Evolutionary conservation across 2,888 invertebrate genomes (phyloP), one percentile per base, ranked within the genome.

Genomic region (Scaptodrosophila latifasciaeformis): DNA sequence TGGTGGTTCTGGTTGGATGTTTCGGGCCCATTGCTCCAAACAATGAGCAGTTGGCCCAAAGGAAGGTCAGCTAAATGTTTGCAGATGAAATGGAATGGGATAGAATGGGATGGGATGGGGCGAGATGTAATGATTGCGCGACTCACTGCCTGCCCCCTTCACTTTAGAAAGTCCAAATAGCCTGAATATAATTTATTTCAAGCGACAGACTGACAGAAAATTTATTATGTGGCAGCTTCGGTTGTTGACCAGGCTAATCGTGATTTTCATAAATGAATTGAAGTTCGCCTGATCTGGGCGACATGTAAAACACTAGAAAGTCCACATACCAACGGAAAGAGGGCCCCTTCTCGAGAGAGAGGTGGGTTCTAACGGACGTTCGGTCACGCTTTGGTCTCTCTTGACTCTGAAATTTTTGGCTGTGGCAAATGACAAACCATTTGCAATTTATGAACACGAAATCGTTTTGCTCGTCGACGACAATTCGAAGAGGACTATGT

Each of bases 251-350:
- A 60, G 65, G 45, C 56, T 81, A 82, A 77, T 75, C 83, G 83
- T 83, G 83, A 81, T 75, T 62, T 71, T 82, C 71, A 81, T 81
- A 83, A 75, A 82, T 80, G 80, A 82, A 83, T 81, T 79, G 82
- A 51, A 59, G 49, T 51, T 64, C 72, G 76, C 69, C 72, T 71
- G 76, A 78, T 69, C 64, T 49, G 7, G 40, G 13, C 29, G 24
- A 37, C 27, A 27, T 30, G 49, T 24, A 39, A 49, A 49, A 40
- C 40, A 40, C 40, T 9, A 40, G 27, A 49, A 35, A 49, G 39
- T 34, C 9, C 37, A 19, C 27, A 30, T 49, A 29, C 27, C 17
- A n/a, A 39, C 29, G 19, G 18, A 12, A n/a, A n/a, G n/a, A n/a
- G n/a, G n/a, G n/a, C n/a, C n/a, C n/a, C n/a, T n/a, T n/a, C n/a